These are phyloP conservation scores for Fregata magnificens DNA, from an alignment of 2,113 vertebrate species.

Conservation along the genomic window DNA sequence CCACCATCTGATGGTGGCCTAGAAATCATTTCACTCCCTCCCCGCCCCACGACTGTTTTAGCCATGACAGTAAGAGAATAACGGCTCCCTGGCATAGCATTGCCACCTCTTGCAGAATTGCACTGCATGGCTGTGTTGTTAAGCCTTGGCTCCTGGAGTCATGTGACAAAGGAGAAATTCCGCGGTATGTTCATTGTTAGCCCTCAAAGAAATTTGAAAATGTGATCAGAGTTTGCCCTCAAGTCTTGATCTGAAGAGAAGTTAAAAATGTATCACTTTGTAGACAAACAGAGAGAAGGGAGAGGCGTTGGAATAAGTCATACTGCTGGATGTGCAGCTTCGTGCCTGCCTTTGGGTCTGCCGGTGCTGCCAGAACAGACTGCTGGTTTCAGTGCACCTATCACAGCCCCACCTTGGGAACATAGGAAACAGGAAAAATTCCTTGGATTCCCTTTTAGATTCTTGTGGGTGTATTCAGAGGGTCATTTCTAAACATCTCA, in stretches of 20 bases:
- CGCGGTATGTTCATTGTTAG: background rate
- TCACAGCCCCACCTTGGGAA: background rate
- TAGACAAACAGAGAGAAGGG: background rate
- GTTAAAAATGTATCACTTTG: background rate
- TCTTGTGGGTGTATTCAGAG: background rate
- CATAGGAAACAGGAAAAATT: background rate
- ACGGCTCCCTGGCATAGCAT: accelerated
- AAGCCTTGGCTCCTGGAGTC: background rate
- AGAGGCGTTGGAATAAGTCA: background rate
- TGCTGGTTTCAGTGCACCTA: background rate
- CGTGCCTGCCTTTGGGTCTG: background rate
- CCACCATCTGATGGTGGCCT: background rate
- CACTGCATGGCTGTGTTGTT: background rate
- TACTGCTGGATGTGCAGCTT: background rate
- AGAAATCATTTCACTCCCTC: background rate
- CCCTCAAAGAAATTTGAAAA: background rate
- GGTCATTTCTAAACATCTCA: background rate
- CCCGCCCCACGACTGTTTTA: background rate
- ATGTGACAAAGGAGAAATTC: background rate
- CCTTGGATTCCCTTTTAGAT: background rate
- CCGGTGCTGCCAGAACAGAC: background rate
- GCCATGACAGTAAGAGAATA: background rate
- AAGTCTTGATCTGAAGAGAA: background rate
- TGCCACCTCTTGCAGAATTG: background rate
- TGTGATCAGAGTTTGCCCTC: background rate